A percentile compares a stretch with the other conserved stretches of the same genome.
phyloP scores from a whole-genome alignment of 2,113 vertebrate genomes.

The Dicentrarchus labrax region DNA sequence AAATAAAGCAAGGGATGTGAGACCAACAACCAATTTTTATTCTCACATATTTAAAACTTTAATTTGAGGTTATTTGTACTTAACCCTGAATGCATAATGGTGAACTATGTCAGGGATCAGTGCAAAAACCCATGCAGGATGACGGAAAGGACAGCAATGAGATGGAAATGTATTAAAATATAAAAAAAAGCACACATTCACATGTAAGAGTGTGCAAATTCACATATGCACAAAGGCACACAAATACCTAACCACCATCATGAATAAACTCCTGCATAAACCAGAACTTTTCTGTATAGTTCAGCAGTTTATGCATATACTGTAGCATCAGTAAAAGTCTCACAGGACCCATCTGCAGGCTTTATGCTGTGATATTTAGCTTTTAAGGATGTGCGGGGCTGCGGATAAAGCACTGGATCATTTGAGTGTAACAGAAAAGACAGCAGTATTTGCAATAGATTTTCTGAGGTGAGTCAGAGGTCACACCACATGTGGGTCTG shows the following conservation, averaged over 20 bases:
- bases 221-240: conserved; percentile 5
- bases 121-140: neutral
- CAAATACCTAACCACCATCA: conserved; percentile 12
- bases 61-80: conserved; percentile 2
- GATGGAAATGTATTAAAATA: conserved; percentile 28
- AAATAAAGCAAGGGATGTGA: neutral
- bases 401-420: conserved; percentile 48
- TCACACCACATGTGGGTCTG: conserved; percentile 50
- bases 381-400: conserved; percentile 44
- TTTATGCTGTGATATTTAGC: conserved; percentile 56
- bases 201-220: conserved; percentile 9
- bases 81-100: conserved; percentile 5
- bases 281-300: conserved; percentile 23
- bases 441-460: conserved; percentile 55
- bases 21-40: neutral
- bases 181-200: neutral
- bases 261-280: conserved; percentile 49
- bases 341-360: conserved; percentile 35
- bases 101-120: conserved; percentile 3
- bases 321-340: conserved; percentile 24
- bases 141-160: conserved; percentile 26
- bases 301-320: conserved; percentile 51
- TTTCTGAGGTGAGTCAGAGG: conserved; percentile 72
- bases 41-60: neutral
- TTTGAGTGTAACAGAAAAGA: conserved; percentile 58